Conservation (phyloP, 2,888 invertebrate genomes). For the Ligdia adustata region DNA sequence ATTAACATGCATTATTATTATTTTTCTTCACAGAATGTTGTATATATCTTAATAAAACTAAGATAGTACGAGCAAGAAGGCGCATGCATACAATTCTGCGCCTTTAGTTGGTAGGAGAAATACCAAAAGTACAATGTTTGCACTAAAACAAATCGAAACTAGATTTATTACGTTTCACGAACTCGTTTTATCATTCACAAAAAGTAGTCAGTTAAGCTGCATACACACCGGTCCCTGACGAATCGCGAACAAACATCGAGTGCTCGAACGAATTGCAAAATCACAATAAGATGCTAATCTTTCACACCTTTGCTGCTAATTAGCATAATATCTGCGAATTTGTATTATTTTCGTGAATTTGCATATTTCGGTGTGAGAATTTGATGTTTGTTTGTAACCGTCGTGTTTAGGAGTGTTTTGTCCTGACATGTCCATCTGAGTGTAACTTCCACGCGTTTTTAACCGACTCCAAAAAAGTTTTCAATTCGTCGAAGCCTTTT, state of each 20-base stretch:
- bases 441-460: too few species aligned
- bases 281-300: slow-evolving; percentile 81
- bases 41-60: too few species aligned
- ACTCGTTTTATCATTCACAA: background rate
- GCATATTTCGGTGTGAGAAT: slow-evolving; percentile 44
- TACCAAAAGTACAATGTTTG: too few species aligned
- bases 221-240: slow-evolving; percentile 73
- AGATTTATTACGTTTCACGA: background rate
- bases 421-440: too few species aligned
- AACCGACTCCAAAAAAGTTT: too few species aligned
- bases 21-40: too few species aligned
- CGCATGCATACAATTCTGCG: too few species aligned
- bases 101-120: too few species aligned
- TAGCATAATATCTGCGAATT: slow-evolving; percentile 67
- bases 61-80: too few species aligned
- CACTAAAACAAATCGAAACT: slow-evolving; percentile 1
- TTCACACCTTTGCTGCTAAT: slow-evolving; percentile 73
- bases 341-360: slow-evolving; percentile 62
- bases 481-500: too few species aligned
- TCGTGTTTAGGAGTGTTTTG: background rate
- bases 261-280: slow-evolving; percentile 70
- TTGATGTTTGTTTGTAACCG: slow-evolving; percentile 12
- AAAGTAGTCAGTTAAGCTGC: slow-evolving; percentile 11
- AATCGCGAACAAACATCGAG: slow-evolving; percentile 76
- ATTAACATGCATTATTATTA: too few species aligned